Base-by-base conservation (phyloP, 2,113 vertebrate species). In the Thomomys bottae region DNA sequence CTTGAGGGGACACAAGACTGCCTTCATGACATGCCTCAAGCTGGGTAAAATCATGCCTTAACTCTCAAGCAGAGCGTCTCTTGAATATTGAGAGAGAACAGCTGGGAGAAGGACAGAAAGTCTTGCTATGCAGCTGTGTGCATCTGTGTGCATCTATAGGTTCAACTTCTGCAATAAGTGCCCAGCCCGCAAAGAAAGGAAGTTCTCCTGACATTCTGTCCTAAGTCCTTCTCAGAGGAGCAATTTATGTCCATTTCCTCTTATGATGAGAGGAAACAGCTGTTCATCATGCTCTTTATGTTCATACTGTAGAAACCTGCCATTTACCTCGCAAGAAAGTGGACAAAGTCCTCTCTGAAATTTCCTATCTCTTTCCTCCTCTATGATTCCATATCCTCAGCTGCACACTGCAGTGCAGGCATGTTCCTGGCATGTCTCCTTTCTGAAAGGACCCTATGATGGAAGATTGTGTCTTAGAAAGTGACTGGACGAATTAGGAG, bases 191-290 rank as follows among this genome's bases (percentile, higher is more conserved):
- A 17, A 70, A 32, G 34, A 32, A 63, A 78, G 87, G 64, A 91
- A 49, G 70, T 80, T 54, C 88, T 76, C 63, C 89, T 89, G 57
- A 86, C 26, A 57, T 24, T 84, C 88, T 67, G n/a, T 57, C 59
- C 67, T 40, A 26, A 67, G 68, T 73, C 66, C 77, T 92, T 66
- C 79, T 80, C 42, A 15, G 15, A 40, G 68, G 23, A 45, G 63
- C 57, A 86, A 64, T 4, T 21, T 21, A 59, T 64, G 64, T 67
- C 32, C 21, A 5, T 36, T 68, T 93, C 77, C 49, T 89, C 59
- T 76, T 17, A 23, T 15, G 21, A 61, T 32, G 49, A 61, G 67
- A 7, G 11, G 78, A 90, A 90, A 67, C 24, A 71, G 59, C 78
- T 75, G 64, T n/a, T 93, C 57, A 85, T 30, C 73, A 72, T 8